Evolutionary conservation across 2,888 invertebrate genomes (phyloP).

Genomic region (Synergus japonicus): DNA sequence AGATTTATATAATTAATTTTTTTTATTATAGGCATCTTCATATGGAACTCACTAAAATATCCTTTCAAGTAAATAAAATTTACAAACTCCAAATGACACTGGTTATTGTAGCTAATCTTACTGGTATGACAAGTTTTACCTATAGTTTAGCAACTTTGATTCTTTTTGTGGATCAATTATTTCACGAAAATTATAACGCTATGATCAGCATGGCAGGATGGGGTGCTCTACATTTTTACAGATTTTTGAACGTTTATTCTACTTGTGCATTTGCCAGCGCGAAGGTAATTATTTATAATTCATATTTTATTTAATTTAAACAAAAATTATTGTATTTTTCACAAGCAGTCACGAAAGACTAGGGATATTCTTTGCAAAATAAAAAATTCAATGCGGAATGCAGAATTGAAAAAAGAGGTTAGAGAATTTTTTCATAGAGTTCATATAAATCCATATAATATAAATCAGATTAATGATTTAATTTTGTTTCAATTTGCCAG

Average conservation of each 20-base stretch:
- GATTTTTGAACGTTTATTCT: neutral
- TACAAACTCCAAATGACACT: neutral
- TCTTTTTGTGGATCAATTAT: neutral
- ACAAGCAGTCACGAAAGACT: neutral
- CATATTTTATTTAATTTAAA: too few relatives aligned
- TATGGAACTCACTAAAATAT: constrained; percentile 3
- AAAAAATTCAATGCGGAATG: neutral
- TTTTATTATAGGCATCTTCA: neutral
- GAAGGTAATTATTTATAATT: neutral
- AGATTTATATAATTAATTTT: neutral
- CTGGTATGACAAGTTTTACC: neutral
- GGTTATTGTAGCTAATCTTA: neutral
- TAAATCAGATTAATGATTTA: neutral
- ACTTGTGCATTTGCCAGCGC: neutral
- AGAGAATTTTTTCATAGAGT: neutral
- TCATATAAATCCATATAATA: neutral
- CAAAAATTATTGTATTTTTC: neutral
- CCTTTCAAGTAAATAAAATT: neutral
- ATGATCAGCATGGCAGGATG: neutral
- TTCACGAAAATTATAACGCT: neutral
- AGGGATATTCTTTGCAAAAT: neutral
- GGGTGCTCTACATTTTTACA: neutral
- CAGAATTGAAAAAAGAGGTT: neutral
- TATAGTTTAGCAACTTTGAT: neutral
- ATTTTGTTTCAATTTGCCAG: constrained; percentile 27